Percentiles rank a stretch among this genome's conserved stretches.
phyloP scores from a whole-genome alignment of 2,797 vertebrate species.

The Gadopsis bispinosus region DNA sequence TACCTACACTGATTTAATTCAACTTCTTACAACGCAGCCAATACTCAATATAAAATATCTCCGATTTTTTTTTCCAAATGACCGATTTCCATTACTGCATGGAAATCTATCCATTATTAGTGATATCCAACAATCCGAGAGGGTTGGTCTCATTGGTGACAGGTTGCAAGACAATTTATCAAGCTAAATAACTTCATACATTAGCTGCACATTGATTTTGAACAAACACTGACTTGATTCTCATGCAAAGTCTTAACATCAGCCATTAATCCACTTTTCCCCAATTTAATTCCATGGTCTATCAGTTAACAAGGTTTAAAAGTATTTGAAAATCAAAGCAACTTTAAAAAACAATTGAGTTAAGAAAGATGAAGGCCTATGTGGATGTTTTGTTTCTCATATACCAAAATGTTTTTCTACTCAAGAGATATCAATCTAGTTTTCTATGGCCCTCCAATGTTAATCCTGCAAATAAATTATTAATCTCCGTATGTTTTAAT shows the following conservation, averaged over 20 bases:
- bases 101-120: not conserved
- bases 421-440: not conserved
- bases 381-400: constrained; percentile 1
- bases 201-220: not conserved
- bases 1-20: too few species aligned
- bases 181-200: not conserved
- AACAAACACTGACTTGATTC: not conserved
- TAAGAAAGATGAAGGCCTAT: not conserved
- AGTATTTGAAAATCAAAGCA: not conserved
- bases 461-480: not conserved
- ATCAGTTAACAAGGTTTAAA: not conserved
- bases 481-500: not conserved
- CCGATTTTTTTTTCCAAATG: not conserved
- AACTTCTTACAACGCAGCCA: not conserved
- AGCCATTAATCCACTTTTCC: not conserved
- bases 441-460: not conserved
- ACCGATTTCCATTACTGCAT: not conserved
- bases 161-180: not conserved
- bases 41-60: not conserved
- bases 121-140: not conserved
- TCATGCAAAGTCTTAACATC: not conserved
- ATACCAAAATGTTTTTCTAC: not conserved
- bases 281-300: not conserved
- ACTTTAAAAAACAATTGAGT: not conserved
- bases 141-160: not conserved